phyloP scores from a whole-genome alignment of 2,113 vertebrate species.

The Dromaius novaehollandiae region DNA sequence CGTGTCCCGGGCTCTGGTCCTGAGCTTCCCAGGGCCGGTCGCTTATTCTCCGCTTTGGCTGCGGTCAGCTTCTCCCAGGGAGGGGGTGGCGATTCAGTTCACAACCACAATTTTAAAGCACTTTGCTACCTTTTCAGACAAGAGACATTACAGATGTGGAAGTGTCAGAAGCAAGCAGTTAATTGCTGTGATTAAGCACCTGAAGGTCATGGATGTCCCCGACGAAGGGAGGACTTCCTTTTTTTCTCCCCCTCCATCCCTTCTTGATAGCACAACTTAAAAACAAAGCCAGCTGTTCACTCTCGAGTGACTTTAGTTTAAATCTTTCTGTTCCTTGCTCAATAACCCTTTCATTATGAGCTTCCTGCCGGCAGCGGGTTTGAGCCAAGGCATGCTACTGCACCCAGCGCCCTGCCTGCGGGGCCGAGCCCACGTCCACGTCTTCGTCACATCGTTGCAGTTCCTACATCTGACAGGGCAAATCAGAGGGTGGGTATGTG shows the following conservation, averaged over 20 bases:
- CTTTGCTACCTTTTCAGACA: background rate
- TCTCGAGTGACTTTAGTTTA: slow-evolving; percentile 13
- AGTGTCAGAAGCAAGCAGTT: background rate
- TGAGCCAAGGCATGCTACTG: slow-evolving; percentile 47
- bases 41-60: background rate
- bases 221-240: slow-evolving; percentile 1
- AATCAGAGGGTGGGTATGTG: background rate
- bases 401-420: background rate
- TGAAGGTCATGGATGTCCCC: slow-evolving; percentile 33
- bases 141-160: background rate
- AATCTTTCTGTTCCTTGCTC: slow-evolving; percentile 57
- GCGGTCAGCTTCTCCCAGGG: background rate
- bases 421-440: background rate
- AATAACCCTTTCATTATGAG: slow-evolving; percentile 57
- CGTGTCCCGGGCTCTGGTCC: background rate
- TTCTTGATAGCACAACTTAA: slow-evolving; percentile 32
- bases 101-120: background rate
- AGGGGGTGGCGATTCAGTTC: background rate
- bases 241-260: background rate
- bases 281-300: slow-evolving; percentile 67
- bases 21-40: background rate
- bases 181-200: slow-evolving; percentile 33
- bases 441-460: background rate
- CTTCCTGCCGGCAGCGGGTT: slow-evolving; percentile 53
- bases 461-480: background rate